A percentile compares a stretch with the other conserved stretches of the same genome.
Conservation (phyloP, 2,113 vertebrate genomes). For the Spea multiplicata region DNA sequence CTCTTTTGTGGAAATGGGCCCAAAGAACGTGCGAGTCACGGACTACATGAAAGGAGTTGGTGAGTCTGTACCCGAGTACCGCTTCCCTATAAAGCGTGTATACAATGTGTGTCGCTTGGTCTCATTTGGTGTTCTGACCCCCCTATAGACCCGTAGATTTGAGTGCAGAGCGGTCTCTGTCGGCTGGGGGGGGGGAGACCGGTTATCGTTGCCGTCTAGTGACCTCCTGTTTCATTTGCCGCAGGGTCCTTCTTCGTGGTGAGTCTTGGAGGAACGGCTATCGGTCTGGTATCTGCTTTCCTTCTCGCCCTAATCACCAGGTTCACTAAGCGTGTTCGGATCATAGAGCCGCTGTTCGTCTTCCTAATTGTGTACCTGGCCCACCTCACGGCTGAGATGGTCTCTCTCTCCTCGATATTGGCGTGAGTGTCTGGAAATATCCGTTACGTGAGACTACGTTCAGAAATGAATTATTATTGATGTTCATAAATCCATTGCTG, state of each 20-base stretch:
- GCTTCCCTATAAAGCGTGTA: too few species aligned
- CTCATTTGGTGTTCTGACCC: too few species aligned
- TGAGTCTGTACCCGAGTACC: slow-evolving; percentile 63
- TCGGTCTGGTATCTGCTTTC: slow-evolving; percentile 91
- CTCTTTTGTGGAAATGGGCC: slow-evolving; percentile 90
- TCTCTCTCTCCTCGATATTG: slow-evolving; percentile 89
- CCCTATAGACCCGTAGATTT: too few species aligned
- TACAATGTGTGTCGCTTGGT: too few species aligned
- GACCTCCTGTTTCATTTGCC: slow-evolving; percentile 34
- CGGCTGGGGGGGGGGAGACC: background rate
- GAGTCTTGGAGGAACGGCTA: slow-evolving; percentile 86
- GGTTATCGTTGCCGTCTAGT: too few species aligned
- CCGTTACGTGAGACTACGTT: too few species aligned
- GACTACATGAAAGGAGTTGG: slow-evolving; percentile 95
- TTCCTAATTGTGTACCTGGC: slow-evolving; percentile 93
- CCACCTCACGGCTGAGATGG: slow-evolving; percentile 93
- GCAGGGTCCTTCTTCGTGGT: slow-evolving; percentile 93
- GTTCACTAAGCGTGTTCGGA: slow-evolving; percentile 95
- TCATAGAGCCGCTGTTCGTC: slow-evolving; percentile 93
- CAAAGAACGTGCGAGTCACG: slow-evolving; percentile 73
- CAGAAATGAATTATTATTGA: too few species aligned
- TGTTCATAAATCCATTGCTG: too few species aligned
- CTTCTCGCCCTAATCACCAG: slow-evolving; percentile 88
- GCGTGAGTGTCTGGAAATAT: slow-evolving; percentile 75
- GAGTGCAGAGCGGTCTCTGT: too few species aligned